These are phyloP conservation scores for Catostylus mosaicus DNA, from an alignment of 30 jellyfish, hydroid and myxozoan genomes.

Conservation along the genomic window DNA sequence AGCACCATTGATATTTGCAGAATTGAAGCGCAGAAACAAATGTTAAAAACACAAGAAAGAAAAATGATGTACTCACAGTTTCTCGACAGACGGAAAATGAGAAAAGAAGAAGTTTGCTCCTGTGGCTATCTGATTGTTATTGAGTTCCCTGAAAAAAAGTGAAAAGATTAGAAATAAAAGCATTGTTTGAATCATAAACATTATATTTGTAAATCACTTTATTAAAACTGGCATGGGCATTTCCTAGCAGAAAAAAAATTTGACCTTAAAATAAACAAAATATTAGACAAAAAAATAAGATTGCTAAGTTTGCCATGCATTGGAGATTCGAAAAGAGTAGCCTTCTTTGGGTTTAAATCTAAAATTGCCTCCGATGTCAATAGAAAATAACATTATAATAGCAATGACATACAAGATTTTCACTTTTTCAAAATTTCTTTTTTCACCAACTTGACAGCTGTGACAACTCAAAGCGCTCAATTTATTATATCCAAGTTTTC, in stretches of 20 bases:
- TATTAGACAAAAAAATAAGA: no score
- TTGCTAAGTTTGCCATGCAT: no score
- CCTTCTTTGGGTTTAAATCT: not conserved
- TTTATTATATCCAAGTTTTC: slow-evolving; percentile 59
- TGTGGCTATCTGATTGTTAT: slow-evolving; percentile 58
- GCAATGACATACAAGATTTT: slow-evolving; percentile 51
- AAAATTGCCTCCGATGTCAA: not conserved
- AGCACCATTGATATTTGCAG: no score
- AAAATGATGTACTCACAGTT: slow-evolving; percentile 63
- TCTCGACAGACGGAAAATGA: slow-evolving; percentile 52
- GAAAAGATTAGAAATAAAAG: no score
- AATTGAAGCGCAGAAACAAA: no score
- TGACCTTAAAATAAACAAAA: no score
- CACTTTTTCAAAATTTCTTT: slow-evolving; percentile 42
- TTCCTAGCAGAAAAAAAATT: no score
- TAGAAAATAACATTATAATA: not conserved
- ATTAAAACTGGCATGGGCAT: no score
- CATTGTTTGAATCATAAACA: no score
- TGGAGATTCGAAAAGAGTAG: no score
- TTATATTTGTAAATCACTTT: no score
- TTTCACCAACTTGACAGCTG: slow-evolving; percentile 40
- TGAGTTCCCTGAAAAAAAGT: slow-evolving; percentile 46
- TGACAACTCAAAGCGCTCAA: slow-evolving; percentile 32
- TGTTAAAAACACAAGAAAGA: no score
- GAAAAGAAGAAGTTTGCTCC: slow-evolving; percentile 55